A percentile compares a stretch with the other conserved stretches of the same genome.
phyloP scores from a whole-genome alignment of 1,140 invertebrate species.

The Berghia stephanieae region DNA sequence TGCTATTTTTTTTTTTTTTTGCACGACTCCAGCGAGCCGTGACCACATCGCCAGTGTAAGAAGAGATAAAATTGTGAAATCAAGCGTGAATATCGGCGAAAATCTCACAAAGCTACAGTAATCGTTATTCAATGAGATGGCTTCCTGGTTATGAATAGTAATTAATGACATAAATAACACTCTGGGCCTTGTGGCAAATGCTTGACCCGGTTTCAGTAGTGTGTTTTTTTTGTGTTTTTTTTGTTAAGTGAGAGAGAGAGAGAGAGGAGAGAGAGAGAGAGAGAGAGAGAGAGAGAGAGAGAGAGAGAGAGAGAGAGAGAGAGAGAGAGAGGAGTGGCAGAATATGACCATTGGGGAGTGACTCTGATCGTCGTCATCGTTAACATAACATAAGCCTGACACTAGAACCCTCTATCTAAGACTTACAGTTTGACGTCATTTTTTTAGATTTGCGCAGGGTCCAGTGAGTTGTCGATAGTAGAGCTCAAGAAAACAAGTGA shows the following conservation, averaged over 20 bases:
- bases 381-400: too few relatives aligned
- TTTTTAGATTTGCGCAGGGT: too few relatives aligned
- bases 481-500: too few relatives aligned
- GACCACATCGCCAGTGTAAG: not conserved
- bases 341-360: too few relatives aligned
- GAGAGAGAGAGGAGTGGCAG: not conserved
- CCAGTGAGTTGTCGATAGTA: too few relatives aligned
- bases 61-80: not conserved
- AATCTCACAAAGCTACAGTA: not conserved
- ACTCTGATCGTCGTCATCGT: too few relatives aligned
- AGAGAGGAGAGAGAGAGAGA: not conserved
- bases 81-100: not conserved
- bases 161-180: not conserved
- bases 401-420: too few relatives aligned
- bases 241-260: constrained; percentile 9
- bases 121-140: not conserved
- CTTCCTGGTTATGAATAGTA: not conserved
- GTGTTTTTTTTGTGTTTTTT: too few relatives aligned
- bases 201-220: too few relatives aligned
- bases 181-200: too few relatives aligned
- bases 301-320: not conserved
- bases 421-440: too few relatives aligned
- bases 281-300: not conserved
- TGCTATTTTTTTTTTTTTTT: not conserved
- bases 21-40: not conserved